A percentile compares a stretch with the other conserved stretches of the same genome.
Evolutionary conservation across 2,888 invertebrate species (phyloP).

Genomic region (Protodeltote pygarga): DNA sequence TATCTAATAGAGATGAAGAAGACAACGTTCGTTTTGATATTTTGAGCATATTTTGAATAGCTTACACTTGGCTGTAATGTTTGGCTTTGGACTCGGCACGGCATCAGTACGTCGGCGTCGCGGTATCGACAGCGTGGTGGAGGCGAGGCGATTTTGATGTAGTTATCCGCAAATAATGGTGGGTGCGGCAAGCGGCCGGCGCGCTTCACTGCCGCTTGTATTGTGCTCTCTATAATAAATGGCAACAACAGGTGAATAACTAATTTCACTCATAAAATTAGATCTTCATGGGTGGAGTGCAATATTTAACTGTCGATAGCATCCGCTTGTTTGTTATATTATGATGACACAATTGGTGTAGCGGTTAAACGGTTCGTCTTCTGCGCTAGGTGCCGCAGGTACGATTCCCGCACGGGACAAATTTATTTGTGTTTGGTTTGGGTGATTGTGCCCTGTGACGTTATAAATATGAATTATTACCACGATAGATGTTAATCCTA

Average conservation of each 20-base stretch:
- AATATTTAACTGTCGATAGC: constrained; percentile 80
- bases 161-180: constrained; percentile 75
- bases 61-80: no score
- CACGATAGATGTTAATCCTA: no score
- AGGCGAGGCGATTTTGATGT: constrained; percentile 61
- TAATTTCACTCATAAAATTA: constrained; percentile 86
- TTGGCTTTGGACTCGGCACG: no score
- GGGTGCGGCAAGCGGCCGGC: constrained; percentile 69
- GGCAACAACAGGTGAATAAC: constrained; percentile 86
- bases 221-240: constrained; percentile 84
- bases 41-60: constrained; percentile 13
- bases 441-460: no score
- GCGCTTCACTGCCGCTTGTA: constrained; percentile 73
- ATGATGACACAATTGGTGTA: no score
- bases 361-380: no score
- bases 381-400: no score
- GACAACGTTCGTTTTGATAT: constrained; percentile 45
- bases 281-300: constrained; percentile 83
- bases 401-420: no score
- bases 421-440: no score
- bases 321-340: constrained; percentile 72
- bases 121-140: constrained; percentile 8
- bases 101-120: no score
- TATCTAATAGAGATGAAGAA: constrained; percentile 39
- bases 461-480: no score